Evolutionary conservation across 2,888 invertebrate genomes (phyloP), one percentile per base, ranked within the genome.

Genomic region (Plebejus melissa): DNA sequence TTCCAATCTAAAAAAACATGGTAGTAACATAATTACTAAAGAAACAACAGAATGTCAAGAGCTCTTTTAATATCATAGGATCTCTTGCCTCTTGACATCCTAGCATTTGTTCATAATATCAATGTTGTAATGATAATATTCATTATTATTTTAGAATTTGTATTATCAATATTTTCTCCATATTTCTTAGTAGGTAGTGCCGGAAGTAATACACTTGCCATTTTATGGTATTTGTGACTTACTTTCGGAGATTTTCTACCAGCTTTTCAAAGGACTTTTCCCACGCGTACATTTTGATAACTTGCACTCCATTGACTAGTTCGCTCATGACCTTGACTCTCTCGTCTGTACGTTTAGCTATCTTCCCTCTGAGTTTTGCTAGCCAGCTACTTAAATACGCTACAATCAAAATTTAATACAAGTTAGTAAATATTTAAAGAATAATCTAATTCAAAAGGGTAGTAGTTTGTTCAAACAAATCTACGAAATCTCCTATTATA

Each of bases 271-370:
- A 97, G 0, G 97, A 96, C 78, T 94, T 95, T 84, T 97, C 97
- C 95, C 97, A 97, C 1, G 97, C 96, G 82, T 97, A 97, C 97
- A 97, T 97, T 90, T 97, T 97, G 80, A 97, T 96, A 1, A 97
- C 96, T 82, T 96, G 94, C 81, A 97, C 96, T 0, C 97, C 97
- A 77, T 94, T 93, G 7, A 97, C 95, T 75, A 97, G 95, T 88
- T 97, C 97, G 80, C 95, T 96, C 96, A 97, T 97, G 11, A 97
- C 90, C 76, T 96, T 94, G 13, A 97, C 95, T 79, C 97, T 91
- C 83, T 96, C 95, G 83, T 97, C 97, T 0, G 97, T 96, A 77
- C 95, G 92, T 75, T 90, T 88, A 0, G 96, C 96, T 13, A 96
- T 96, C 83, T 95, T 94, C 16, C 94, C 91, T 80, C 96, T 84